A percentile compares a stretch with the other conserved stretches of the same genome.
Conservation (phyloP, 2,888 invertebrate genomes). For the Brenthis hecate region DNA sequence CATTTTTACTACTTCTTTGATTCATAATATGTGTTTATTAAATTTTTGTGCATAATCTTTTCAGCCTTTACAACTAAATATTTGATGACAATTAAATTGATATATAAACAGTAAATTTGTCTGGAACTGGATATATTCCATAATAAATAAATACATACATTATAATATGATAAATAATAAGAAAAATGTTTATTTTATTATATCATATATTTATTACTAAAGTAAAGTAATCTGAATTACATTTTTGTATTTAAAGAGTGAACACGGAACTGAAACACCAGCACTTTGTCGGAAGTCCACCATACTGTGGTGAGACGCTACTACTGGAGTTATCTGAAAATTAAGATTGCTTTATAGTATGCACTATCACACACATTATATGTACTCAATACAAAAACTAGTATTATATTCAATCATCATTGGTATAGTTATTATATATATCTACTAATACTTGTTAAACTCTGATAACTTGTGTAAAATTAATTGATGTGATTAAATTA, state of each 20-base stretch:
- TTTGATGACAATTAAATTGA: neutral
- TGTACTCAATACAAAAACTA: neutral
- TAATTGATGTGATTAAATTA: too few species aligned
- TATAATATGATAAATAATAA: slow-evolving; percentile 1
- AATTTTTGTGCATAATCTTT: slow-evolving; percentile 2
- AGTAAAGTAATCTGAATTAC: slow-evolving; percentile 10
- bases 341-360: neutral
- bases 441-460: too few species aligned
- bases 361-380: neutral
- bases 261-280: slow-evolving; percentile 4
- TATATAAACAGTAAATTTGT: neutral
- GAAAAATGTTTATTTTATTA: slow-evolving; percentile 2
- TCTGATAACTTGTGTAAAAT: too few species aligned
- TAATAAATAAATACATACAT: slow-evolving; percentile 3
- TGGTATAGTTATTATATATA: too few species aligned
- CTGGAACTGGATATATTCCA: neutral
- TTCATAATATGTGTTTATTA: neutral
- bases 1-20: neutral
- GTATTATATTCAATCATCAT: neutral
- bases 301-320: neutral
- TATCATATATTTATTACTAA: slow-evolving; percentile 10
- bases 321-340: slow-evolving; percentile 13
- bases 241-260: slow-evolving; percentile 12
- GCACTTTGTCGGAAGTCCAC: slow-evolving; percentile 5
- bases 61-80: slow-evolving; percentile 13